Evolutionary conservation across 2,113 vertebrate genomes (phyloP).

Genomic region (Chlorodrepanis virens): DNA sequence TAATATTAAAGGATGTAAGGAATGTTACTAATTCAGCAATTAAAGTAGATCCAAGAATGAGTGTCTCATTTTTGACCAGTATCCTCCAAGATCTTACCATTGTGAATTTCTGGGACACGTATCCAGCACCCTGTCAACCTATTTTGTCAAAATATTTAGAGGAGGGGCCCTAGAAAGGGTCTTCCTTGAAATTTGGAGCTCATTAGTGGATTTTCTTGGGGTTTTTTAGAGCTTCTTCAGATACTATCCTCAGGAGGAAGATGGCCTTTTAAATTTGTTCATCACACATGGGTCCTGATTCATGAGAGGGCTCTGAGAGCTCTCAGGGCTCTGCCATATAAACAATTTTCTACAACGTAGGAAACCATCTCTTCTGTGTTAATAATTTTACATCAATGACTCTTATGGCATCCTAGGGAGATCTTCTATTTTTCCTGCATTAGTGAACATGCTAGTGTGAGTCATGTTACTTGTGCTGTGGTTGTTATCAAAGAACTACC

Average conservation of each 20-base stretch:
- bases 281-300: background rate
- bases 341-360: background rate
- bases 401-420: background rate
- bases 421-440: background rate
- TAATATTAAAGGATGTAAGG: background rate
- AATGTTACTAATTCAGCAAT: background rate
- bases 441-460: background rate
- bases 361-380: background rate
- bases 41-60: background rate
- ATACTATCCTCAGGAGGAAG: background rate
- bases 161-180: background rate
- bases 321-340: background rate
- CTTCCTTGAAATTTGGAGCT: background rate
- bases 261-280: background rate
- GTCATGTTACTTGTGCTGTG: background rate
- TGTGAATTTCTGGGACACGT: background rate
- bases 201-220: background rate
- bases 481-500: background rate
- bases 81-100: background rate
- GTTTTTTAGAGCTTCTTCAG: background rate
- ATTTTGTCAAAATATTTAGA: background rate
- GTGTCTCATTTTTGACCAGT: background rate
- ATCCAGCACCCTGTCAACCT: background rate
- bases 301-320: background rate
- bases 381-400: background rate